These are phyloP conservation scores for Cairina moschata DNA, from an alignment of 2,113 vertebrate species.

Conservation along the genomic window DNA sequence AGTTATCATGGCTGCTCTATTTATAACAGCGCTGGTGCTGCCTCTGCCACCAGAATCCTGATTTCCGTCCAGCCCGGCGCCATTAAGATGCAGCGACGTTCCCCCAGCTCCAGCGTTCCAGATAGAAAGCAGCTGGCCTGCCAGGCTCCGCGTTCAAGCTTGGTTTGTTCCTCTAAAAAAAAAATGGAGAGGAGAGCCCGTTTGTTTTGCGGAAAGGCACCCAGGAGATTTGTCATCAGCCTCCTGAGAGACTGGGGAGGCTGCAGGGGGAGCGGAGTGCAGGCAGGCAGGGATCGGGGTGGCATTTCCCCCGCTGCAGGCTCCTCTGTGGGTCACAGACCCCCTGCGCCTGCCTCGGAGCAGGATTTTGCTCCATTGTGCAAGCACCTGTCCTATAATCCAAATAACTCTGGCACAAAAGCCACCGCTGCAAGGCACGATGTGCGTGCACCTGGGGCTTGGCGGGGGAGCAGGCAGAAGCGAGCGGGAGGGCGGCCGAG, in stretches of 20 bases:
- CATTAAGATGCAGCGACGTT: slow-evolving; percentile 26
- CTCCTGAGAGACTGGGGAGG: background rate
- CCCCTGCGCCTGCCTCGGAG: background rate
- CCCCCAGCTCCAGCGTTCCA: background rate
- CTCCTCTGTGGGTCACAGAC: background rate
- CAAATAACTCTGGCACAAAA: background rate
- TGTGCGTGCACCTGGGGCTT: background rate
- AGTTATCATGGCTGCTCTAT: background rate
- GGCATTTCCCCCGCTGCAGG: background rate
- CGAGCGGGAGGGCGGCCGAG: background rate
- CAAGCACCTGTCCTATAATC: background rate
- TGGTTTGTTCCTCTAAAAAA: background rate
- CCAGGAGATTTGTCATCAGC: background rate
- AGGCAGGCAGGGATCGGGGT: background rate
- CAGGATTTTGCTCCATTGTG: background rate
- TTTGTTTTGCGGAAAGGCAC: background rate
- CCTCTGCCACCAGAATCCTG: slow-evolving; percentile 49
- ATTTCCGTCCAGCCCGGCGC: slow-evolving; percentile 14
- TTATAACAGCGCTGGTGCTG: slow-evolving; percentile 4
- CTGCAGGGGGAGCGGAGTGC: rapidly evolving
- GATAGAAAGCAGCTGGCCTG: slow-evolving; percentile 29
- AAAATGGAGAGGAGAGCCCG: rapidly evolving
- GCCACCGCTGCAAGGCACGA: background rate
- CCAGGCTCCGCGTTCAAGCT: slow-evolving; percentile 18
- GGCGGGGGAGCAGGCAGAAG: background rate